Evolutionary conservation across 2,113 vertebrate species (phyloP).

Genomic region (Podilymbus podiceps): DNA sequence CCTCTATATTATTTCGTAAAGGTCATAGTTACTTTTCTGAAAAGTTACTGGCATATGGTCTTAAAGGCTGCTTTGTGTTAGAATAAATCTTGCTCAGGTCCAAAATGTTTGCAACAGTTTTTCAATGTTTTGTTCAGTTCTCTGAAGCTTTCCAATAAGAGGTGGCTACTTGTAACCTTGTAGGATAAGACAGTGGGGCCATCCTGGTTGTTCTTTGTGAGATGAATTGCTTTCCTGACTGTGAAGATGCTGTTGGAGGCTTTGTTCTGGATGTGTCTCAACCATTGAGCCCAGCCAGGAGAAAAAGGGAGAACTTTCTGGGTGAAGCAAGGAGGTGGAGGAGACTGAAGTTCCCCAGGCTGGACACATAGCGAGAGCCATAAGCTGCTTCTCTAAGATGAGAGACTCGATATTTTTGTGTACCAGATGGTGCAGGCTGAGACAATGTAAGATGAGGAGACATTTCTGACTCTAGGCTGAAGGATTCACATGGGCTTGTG

Average conservation of each 20-base stretch:
- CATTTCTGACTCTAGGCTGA: neutral
- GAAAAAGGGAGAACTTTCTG: neutral
- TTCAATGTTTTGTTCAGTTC: neutral
- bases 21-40: neutral
- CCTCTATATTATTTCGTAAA: neutral
- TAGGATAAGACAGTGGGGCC: neutral
- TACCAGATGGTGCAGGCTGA: neutral
- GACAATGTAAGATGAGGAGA: neutral
- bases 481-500: neutral
- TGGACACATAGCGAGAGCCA: neutral
- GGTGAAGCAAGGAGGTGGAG: neutral
- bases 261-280: neutral
- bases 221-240: neutral
- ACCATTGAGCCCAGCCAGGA: rapidly evolving
- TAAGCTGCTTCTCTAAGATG: neutral
- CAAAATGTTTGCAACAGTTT: neutral
- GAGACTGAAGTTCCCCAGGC: neutral
- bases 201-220: neutral
- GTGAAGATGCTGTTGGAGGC: neutral
- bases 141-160: neutral
- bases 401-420: neutral
- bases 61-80: neutral
- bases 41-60: neutral
- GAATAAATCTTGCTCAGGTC: neutral
- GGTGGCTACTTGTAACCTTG: neutral